Conservation (phyloP, 2,113 vertebrate species). For the Grammomys dolichurus region DNA sequence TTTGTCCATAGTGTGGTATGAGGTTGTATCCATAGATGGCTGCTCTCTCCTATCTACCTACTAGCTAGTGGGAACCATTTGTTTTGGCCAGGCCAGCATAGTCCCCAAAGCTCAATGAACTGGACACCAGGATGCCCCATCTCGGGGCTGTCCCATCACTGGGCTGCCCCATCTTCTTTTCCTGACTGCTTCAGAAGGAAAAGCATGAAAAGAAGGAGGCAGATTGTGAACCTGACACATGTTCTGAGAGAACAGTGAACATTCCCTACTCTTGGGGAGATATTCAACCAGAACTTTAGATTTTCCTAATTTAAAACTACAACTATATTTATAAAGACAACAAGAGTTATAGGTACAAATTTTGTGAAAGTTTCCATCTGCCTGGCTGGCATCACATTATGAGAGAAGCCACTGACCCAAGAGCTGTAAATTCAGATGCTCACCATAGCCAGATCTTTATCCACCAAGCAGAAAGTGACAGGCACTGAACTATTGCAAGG, state of each 20-base stretch:
- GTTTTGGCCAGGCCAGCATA: neutral
- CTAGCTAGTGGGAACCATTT: neutral
- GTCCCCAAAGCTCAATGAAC: neutral
- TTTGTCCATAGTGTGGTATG: neutral
- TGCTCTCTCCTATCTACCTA: neutral
- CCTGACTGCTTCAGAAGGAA: neutral
- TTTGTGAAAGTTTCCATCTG: neutral
- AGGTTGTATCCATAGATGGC: neutral
- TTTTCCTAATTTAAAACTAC: neutral
- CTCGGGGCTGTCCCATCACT: too few species aligned
- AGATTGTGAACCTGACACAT: neutral
- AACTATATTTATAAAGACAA: neutral
- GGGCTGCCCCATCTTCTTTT: neutral
- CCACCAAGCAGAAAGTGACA: neutral
- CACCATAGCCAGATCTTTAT: neutral
- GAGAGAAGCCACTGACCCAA: neutral
- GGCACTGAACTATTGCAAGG: rapidly evolving
- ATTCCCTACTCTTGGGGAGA: neutral
- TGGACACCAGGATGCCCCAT: neutral
- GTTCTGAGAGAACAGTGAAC: neutral
- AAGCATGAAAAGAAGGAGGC: neutral
- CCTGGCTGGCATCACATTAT: neutral
- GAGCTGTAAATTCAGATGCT: neutral
- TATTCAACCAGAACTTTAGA: neutral
- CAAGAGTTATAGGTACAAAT: neutral